phyloP scores from a whole-genome alignment of 2,888 invertebrate species.

The Yponomeuta malinellus region DNA sequence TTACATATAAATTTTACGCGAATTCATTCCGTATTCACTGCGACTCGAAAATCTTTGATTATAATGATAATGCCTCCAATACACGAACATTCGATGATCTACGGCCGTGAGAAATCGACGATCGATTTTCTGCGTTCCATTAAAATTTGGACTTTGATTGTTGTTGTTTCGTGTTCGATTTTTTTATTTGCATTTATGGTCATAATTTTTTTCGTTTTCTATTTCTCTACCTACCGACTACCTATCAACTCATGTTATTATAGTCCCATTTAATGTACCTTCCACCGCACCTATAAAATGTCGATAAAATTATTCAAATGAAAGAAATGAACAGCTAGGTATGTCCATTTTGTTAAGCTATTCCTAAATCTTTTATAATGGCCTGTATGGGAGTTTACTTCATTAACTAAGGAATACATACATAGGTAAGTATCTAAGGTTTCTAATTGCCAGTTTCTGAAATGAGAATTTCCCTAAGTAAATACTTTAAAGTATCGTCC shows the following conservation, averaged over 20 bases:
- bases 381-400: not conserved
- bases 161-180: constrained; percentile 26
- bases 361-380: not conserved
- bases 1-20: constrained; percentile 75
- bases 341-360: not conserved
- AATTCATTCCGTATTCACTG: constrained; percentile 70
- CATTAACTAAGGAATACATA: not conserved
- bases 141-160: constrained; percentile 42
- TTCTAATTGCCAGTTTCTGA: too few relatives aligned
- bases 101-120: constrained; percentile 69
- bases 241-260: not conserved
- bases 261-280: not conserved
- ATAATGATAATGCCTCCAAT: constrained; percentile 69
- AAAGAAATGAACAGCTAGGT: not conserved
- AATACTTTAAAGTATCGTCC: too few relatives aligned
- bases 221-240: not conserved
- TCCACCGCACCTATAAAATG: not conserved
- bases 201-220: constrained; percentile 24
- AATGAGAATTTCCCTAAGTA: too few relatives aligned
- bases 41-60: constrained; percentile 63
- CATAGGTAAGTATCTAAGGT: not conserved
- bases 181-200: constrained; percentile 45
- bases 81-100: constrained; percentile 67
- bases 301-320: constrained; percentile 3
- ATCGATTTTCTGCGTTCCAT: constrained; percentile 66